These are phyloP conservation scores for Caenorhabditis latens DNA, from an alignment of 1,140 invertebrate genomes.

Conservation along the genomic window DNA sequence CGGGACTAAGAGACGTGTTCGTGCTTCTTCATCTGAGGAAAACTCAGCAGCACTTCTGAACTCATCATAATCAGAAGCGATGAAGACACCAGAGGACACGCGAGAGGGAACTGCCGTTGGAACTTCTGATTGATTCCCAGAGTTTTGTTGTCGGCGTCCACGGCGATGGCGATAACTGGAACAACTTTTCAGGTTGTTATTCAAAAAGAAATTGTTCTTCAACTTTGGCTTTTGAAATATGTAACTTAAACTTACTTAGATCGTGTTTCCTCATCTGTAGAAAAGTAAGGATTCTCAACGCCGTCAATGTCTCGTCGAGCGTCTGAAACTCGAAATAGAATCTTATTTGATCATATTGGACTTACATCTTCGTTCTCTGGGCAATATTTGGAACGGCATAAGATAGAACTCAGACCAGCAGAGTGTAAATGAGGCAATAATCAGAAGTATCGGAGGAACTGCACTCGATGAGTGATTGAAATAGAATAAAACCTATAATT, in stretches of 20 bases:
- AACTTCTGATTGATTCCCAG: constrained; percentile 44
- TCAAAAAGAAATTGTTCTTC: too few species aligned
- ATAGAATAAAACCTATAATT: constrained; percentile 34
- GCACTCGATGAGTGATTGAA: constrained; percentile 50
- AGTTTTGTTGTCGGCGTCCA: constrained; percentile 33
- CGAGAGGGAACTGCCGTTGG: constrained; percentile 3
- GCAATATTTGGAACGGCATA: constrained; percentile 41
- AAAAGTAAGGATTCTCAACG: background rate
- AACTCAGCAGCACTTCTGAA: constrained; percentile 32
- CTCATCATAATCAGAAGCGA: constrained; percentile 38
- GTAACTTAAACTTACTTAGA: background rate
- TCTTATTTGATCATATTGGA: too few species aligned
- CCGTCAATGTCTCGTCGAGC: constrained; percentile 10
- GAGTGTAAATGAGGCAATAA: constrained; percentile 31
- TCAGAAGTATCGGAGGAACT: constrained; percentile 14
- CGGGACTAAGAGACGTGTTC: constrained; percentile 19
- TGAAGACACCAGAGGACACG: constrained; percentile 21
- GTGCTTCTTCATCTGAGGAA: constrained; percentile 37
- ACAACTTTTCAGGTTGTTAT: background rate
- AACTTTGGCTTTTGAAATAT: background rate
- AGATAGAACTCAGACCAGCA: constrained; percentile 45
- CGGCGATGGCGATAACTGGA: constrained; percentile 23
- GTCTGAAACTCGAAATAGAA: background rate
- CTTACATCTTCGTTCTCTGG: constrained; percentile 23
- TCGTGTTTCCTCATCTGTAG: constrained; percentile 18